Base-by-base conservation (phyloP, 2,888 invertebrate species). In the Gandaritis pyraliata region DNA sequence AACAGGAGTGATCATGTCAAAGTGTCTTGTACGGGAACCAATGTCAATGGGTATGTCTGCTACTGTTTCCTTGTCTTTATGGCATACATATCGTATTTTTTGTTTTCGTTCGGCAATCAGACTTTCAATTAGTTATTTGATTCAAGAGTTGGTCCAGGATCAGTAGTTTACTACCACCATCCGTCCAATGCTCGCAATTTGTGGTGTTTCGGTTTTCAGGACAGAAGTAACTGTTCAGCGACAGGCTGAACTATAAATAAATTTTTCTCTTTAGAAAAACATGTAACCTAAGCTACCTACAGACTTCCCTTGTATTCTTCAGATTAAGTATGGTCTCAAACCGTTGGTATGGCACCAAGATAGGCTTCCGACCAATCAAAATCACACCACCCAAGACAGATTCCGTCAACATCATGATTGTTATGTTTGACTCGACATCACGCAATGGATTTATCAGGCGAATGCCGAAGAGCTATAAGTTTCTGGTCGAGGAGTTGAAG, bases 391-490 rank as follows among this genome's bases (percentile, higher is more conserved):
- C 0, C 16, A 4, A n/a, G 8, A 7, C 29, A 0, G 29, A 50
- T 1, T 6, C 11, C 64, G 72, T 80, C 48, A 97, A 96, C 80
- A 95, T 98, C 0, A 83, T 98, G 0, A 96, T 98, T 90, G 94
- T 97, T 64, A 97, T 97, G 0, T 96, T 97, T 73, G 98, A 98
- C 86, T 98, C 98, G 0, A 84, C 98, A 0, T 97, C 98, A 0
- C 93, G 95, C 49, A 96, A 97, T 85, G 95, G 96, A 1, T 97
- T 96, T 74, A 95, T 96, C 49, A 92, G 97, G 33, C 95, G 96
- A 75, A 88, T 98, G 73, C 97, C 97, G 0, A 94, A 95, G 71
- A 95, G 95, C 15, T 96, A 96, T 76, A 90, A 93, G n/a, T 95
- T 95, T 77, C 81, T 98, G 30, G 94, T 91, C 1, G 90, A 95